Base-by-base conservation (phyloP, 2,797 vertebrate genomes). In the Oophaga sylvatica region DNA sequence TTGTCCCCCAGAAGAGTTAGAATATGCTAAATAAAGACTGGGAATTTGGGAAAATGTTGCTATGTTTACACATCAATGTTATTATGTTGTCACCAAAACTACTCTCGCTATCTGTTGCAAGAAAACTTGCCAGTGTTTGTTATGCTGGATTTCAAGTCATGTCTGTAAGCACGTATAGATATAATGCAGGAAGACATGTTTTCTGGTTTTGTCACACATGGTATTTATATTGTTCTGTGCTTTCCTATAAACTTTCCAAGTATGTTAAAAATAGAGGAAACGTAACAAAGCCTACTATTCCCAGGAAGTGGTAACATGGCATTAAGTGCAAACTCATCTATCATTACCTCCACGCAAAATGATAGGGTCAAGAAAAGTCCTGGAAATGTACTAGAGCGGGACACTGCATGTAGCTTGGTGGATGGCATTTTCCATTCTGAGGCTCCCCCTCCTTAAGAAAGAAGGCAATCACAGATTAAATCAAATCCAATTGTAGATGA, bases 1-100 rank as follows among this genome's bases (percentile, higher is more conserved):
- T 79, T 53, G 53, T 79, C 82, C 41, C 83, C 79, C 78, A 81
- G 59, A 65, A 75, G 68, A 56, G 20, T 19, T 76, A 41, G 26
- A 68, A 16, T 15, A 56, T 85, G 29, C 83, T 89, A 86, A 81
- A 89, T 76, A 76, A 85, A 88, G 77, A 31, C 57, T 88, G 78
- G 63, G 68, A 75, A 84, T 80, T 20, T 85, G 56, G 26, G 57
- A 15, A 65, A 45, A 73, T 78, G 83, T 86, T 85, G 31, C 87
- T 85, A 82, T 77, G 83, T 88, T 70, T 89, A 81, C 53, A 62
- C 60, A 68, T 78, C 67, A 62, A 67, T 75, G 48, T 65, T 71
- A 57, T 67, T 83, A 83, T 67, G 63, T 77, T 83, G 75, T 79
- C 65, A 83, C 71, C 22, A 80, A 20, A 88, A 80, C 45, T 57